phyloP scores from a whole-genome alignment of 2,888 invertebrate species.

The Elgonia sp. region DNA sequence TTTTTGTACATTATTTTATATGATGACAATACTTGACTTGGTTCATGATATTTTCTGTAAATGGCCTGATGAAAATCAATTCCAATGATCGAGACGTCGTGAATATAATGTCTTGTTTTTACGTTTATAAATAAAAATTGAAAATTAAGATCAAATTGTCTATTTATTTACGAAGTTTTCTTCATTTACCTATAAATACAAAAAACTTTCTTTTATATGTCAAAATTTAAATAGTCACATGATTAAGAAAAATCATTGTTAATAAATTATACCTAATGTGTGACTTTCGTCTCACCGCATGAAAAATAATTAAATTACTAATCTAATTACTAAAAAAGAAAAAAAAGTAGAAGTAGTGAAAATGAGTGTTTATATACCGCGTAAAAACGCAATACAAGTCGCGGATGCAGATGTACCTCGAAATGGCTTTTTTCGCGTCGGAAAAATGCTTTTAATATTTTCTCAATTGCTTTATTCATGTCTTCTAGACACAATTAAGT shows the following conservation, averaged over 20 bases:
- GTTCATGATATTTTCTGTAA: no score
- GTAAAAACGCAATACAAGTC: conserved; percentile 33
- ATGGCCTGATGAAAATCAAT: no score
- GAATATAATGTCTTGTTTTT: no score
- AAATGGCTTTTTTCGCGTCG: conserved; percentile 30
- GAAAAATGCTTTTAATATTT: conserved; percentile 48
- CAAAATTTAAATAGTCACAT: background rate
- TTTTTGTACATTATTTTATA: no score
- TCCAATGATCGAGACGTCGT: no score
- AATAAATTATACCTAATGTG: background rate
- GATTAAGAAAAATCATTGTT: background rate
- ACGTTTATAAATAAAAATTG: no score
- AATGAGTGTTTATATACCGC: conserved; percentile 37
- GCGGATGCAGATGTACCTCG: conserved; percentile 22
- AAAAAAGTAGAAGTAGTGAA: conserved; percentile 24
- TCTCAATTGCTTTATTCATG: conserved; percentile 36
- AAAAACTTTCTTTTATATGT: no score
- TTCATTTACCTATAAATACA: no score
- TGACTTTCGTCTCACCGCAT: background rate
- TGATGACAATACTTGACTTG: no score
- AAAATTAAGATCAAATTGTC: no score
- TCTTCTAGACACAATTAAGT: conserved; percentile 44
- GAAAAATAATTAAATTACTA: conserved; percentile 34
- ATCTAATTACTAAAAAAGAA: conserved; percentile 20
- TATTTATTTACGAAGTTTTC: no score